Evolutionary conservation across 2,113 vertebrate genomes (phyloP).

Genomic region (Chrysemys picta): DNA sequence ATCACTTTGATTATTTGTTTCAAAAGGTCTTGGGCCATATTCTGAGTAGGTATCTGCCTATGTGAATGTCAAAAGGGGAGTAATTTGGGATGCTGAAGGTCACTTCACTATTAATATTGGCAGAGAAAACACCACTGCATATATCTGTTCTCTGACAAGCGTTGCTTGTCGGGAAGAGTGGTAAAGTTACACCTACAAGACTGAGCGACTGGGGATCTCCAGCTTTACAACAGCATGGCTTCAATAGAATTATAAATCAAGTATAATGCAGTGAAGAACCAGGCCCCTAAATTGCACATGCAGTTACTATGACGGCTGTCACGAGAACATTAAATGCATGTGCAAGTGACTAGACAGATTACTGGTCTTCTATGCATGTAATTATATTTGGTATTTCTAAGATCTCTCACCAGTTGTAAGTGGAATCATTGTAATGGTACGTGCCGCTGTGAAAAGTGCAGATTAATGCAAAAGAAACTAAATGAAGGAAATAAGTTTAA

Average conservation of each 20-base stretch:
- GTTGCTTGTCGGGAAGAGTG: not conserved
- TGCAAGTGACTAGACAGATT: not conserved
- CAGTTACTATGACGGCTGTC: not conserved
- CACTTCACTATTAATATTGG: not conserved
- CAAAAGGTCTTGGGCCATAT: not conserved
- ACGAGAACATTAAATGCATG: not conserved
- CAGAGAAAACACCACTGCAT: not conserved
- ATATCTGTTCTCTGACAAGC: not conserved
- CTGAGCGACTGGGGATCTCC: not conserved
- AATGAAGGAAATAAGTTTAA: not conserved
- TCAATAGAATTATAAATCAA: not conserved
- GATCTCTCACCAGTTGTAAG: not conserved
- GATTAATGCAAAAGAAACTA: not conserved
- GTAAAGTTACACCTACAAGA: not conserved
- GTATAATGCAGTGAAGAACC: not conserved
- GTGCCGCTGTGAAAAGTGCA: not conserved
- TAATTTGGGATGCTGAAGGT: not conserved
- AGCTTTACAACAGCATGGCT: not conserved
- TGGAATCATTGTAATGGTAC: not conserved
- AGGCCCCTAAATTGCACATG: constrained; percentile 6
- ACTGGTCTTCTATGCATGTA: not conserved
- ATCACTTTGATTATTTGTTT: not conserved
- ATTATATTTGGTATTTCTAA: not conserved
- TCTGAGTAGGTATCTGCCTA: not conserved
- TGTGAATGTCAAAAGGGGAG: not conserved